Percentiles rank a stretch among this genome's conserved stretches.
phyloP scores from a whole-genome alignment of 2,888 invertebrate species.

The Thera britannica region DNA sequence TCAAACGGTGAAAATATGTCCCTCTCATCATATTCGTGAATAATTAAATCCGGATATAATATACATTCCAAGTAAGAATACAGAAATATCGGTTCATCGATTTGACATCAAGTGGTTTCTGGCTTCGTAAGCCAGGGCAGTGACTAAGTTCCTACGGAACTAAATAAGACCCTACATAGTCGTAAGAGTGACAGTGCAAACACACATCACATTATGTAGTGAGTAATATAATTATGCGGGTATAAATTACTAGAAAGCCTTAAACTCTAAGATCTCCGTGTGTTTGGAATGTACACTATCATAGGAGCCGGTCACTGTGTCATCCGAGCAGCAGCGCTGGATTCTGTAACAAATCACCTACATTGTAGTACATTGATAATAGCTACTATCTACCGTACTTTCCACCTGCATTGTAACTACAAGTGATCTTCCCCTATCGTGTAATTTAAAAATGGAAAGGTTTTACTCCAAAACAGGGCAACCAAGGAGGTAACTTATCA shows the following conservation, averaged over 20 bases:
- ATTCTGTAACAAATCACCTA: slow-evolving; percentile 24
- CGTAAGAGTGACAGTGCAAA: slow-evolving; percentile 22
- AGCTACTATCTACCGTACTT: background rate
- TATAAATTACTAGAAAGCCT: slow-evolving; percentile 42
- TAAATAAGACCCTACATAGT: slow-evolving; percentile 21
- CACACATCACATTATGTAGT: slow-evolving; percentile 22
- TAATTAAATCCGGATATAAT: slow-evolving; percentile 44
- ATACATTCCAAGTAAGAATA: slow-evolving; percentile 57
- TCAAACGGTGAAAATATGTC: slow-evolving; percentile 34
- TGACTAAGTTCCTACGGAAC: slow-evolving; percentile 51
- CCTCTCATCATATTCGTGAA: slow-evolving; percentile 42
- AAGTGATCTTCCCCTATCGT: background rate
- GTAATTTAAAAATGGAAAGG: too few relatives aligned
- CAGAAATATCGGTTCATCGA: slow-evolving; percentile 3
- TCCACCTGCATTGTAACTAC: background rate
- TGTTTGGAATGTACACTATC: slow-evolving; percentile 61
- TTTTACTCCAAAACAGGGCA: too few relatives aligned
- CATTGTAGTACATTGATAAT: background rate
- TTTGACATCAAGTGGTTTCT: slow-evolving; percentile 29
- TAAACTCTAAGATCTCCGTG: slow-evolving; percentile 22
- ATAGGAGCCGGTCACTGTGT: slow-evolving; percentile 30
- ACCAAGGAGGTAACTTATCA: too few relatives aligned
- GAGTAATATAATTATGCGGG: slow-evolving; percentile 21
- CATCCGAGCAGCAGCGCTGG: background rate
- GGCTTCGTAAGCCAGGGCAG: slow-evolving; percentile 63